A percentile compares a stretch with the other conserved stretches of the same genome.
phyloP scores from a whole-genome alignment of 2,797 vertebrate genomes.

The Ceryle rudis region DNA sequence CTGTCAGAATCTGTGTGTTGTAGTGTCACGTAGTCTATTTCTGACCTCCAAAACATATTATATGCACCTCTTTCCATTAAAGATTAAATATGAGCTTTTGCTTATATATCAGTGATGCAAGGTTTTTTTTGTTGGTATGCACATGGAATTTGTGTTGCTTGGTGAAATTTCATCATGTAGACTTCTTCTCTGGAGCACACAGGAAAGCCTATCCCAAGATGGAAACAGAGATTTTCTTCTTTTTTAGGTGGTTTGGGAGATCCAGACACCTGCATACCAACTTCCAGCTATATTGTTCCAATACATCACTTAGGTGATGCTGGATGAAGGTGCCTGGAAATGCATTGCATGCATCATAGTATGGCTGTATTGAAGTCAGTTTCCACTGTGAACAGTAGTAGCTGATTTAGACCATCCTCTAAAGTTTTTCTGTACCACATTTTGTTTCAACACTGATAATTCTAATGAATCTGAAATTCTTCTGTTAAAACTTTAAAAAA shows the following conservation, averaged over 20 bases:
- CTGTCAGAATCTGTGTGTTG: not conserved
- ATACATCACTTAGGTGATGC: not conserved
- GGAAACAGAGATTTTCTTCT: not conserved
- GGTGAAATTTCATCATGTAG: not conserved
- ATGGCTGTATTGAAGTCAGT: not conserved
- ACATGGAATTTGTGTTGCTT: accelerated
- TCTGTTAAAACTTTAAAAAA: too few relatives aligned
- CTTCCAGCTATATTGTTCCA: not conserved
- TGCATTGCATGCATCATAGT: not conserved
- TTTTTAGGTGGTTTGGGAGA: not conserved
- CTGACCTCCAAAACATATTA: not conserved
- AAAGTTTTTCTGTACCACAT: not conserved
- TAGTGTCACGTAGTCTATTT: accelerated
- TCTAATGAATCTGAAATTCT: not conserved
- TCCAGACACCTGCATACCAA: not conserved
- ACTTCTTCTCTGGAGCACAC: not conserved
- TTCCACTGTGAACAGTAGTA: not conserved
- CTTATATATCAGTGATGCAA: accelerated
- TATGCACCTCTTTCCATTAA: not conserved
- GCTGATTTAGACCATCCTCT: not conserved
- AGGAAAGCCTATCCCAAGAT: not conserved
- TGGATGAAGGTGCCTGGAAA: not conserved
- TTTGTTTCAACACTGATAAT: not conserved
- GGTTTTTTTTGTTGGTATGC: not conserved
- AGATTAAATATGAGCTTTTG: not conserved